These are phyloP conservation scores for Sinopyrophorus schimmeli DNA, from an alignment of 2,888 invertebrate species.

Conservation along the genomic window DNA sequence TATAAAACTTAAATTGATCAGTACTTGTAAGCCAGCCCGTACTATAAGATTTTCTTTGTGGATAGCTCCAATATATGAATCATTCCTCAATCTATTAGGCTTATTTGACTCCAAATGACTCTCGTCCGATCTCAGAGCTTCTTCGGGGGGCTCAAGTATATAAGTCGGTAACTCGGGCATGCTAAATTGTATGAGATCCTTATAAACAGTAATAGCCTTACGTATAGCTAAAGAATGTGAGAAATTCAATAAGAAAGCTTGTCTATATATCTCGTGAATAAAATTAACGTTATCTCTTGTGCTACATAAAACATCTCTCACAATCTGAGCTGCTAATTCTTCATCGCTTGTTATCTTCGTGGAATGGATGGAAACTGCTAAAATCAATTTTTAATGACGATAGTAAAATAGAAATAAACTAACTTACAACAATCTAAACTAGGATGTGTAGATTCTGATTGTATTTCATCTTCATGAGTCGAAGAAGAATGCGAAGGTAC, in stretches of 20 bases:
- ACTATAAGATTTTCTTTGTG: conserved; percentile 78
- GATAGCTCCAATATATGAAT: conserved; percentile 84
- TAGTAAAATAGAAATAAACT: neutral
- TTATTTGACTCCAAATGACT: no score
- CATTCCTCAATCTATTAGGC: conserved; percentile 71
- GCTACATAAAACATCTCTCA: conserved; percentile 84
- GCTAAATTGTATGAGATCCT: conserved; percentile 93
- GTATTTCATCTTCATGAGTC: conserved; percentile 57
- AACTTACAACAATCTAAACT: conserved; percentile 64
- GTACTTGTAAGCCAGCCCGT: conserved; percentile 78
- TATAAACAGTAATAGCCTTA: conserved; percentile 88
- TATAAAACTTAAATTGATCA: neutral
- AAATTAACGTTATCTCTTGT: conserved; percentile 92
- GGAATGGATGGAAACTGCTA: conserved; percentile 50
- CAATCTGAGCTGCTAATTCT: conserved; percentile 64
- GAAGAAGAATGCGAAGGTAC: conserved; percentile 44
- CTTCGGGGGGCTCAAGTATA: conserved; percentile 70
- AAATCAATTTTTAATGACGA: conserved; percentile 21
- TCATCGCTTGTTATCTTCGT: conserved; percentile 52
- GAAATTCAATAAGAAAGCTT: conserved; percentile 90
- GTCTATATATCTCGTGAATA: conserved; percentile 90
- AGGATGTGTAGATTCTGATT: conserved; percentile 62
- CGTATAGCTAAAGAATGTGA: conserved; percentile 84
- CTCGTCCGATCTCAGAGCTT: no score
- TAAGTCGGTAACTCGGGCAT: conserved; percentile 80